Evolutionary conservation across 2,113 vertebrate species (phyloP).

Genomic region (Rhinolophus sinicus): DNA sequence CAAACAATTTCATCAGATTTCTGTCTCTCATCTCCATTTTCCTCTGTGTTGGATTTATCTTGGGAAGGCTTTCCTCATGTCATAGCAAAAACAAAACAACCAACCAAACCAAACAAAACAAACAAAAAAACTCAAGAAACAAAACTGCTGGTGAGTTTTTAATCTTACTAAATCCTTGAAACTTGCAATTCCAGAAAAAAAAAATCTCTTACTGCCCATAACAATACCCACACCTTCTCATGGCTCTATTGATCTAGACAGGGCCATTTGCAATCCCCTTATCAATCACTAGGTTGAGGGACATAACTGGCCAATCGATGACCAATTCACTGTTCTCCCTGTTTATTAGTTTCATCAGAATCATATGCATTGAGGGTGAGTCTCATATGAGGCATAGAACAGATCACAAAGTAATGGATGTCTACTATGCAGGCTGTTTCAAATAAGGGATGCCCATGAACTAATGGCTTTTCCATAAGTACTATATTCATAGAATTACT

Average conservation of each 20-base stretch:
- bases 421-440: background rate
- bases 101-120: too few relatives aligned
- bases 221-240: background rate
- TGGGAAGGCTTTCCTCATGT: background rate
- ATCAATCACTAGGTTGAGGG: background rate
- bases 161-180: background rate
- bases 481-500: constrained; percentile 32
- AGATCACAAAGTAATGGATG: background rate
- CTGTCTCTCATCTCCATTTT: constrained; percentile 5
- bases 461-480: background rate
- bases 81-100: background rate
- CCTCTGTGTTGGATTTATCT: background rate
- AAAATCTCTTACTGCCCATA: background rate
- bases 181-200: background rate
- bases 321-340: background rate
- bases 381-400: background rate
- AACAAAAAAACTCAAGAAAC: background rate
- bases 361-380: background rate
- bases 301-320: background rate
- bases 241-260: background rate
- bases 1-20: constrained; percentile 12
- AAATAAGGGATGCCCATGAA: constrained; percentile 21
- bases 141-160: background rate
- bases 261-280: background rate
- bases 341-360: constrained; percentile 23